A percentile compares a stretch with the other conserved stretches of the same genome.
These are phyloP conservation scores for Indicator indicator DNA, from an alignment of 2,113 vertebrate genomes.

Conservation along the genomic window DNA sequence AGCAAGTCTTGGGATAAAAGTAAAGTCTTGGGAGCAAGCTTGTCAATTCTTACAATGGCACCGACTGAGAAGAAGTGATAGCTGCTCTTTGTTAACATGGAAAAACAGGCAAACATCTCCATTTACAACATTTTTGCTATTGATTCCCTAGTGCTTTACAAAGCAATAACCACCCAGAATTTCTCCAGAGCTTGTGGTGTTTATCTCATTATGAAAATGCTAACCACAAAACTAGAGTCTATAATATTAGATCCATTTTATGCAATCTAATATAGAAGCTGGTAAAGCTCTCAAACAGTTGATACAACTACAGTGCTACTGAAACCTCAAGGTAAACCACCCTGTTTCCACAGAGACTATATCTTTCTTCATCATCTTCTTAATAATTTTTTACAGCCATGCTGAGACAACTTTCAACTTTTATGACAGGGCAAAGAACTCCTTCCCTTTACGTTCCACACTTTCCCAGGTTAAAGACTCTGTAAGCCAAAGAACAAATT, in stretches of 20 bases:
- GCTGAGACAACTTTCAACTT: background rate
- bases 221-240: background rate
- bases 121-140: background rate
- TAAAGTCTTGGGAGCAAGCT: background rate
- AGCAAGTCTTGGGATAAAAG: background rate
- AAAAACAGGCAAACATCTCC: background rate
- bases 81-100: background rate
- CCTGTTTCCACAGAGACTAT: background rate
- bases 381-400: background rate
- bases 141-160: background rate
- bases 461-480: background rate
- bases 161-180: background rate
- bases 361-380: background rate
- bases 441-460: background rate
- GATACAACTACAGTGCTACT: background rate
- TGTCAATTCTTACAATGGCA: background rate
- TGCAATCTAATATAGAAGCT: background rate
- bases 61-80: background rate
- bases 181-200: background rate
- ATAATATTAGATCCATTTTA: background rate
- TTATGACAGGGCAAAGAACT: background rate
- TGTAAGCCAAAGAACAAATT: background rate
- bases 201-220: background rate
- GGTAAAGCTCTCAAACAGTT: background rate
- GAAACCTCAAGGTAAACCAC: background rate